A percentile compares a stretch with the other conserved stretches of the same genome.
Conservation (phyloP, 2,888 invertebrate genomes). For the Chydorus sphaericus region DNA sequence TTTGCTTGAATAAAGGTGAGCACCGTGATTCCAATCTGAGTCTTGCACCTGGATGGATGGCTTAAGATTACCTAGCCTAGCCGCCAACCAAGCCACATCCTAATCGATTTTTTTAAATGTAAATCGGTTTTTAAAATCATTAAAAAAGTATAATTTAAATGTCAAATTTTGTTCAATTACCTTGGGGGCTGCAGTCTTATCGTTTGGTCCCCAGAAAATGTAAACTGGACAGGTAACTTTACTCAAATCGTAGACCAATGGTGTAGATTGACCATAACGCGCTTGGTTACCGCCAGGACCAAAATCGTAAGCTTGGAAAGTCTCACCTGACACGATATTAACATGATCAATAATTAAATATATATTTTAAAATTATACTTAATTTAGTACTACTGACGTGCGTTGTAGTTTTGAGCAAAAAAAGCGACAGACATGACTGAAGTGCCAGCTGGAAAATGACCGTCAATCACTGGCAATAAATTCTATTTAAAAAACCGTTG, state of each 20-base stretch:
- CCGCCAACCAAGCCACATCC: constrained; percentile 14
- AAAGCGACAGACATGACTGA: constrained; percentile 25
- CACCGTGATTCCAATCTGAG: constrained; percentile 18
- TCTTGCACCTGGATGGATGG: constrained; percentile 14
- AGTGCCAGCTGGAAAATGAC: constrained; percentile 25
- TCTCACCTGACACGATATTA: too few relatives aligned
- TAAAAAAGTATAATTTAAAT: too few relatives aligned
- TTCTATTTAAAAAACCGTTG: constrained; percentile 22
- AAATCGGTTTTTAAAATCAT: too few relatives aligned
- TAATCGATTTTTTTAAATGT: too few relatives aligned
- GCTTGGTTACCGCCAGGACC: constrained; percentile 15
- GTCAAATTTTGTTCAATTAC: too few relatives aligned
- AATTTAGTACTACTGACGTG: background rate
- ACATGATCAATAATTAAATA: background rate
- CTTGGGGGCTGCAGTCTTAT: too few relatives aligned
- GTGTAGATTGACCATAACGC: constrained; percentile 22
- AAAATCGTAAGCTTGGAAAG: constrained; percentile 16
- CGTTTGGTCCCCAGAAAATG: constrained; percentile 25
- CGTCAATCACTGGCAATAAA: constrained; percentile 27
- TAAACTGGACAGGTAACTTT: constrained; percentile 25
- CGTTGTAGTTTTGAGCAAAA: constrained; percentile 22
- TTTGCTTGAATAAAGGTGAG: constrained; percentile 17
- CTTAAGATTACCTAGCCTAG: constrained; percentile 7
- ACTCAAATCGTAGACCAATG: constrained; percentile 25
- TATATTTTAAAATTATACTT: background rate